These are phyloP conservation scores for Psittacara wagleri DNA, from an alignment of 2,113 vertebrate genomes.

Conservation along the genomic window DNA sequence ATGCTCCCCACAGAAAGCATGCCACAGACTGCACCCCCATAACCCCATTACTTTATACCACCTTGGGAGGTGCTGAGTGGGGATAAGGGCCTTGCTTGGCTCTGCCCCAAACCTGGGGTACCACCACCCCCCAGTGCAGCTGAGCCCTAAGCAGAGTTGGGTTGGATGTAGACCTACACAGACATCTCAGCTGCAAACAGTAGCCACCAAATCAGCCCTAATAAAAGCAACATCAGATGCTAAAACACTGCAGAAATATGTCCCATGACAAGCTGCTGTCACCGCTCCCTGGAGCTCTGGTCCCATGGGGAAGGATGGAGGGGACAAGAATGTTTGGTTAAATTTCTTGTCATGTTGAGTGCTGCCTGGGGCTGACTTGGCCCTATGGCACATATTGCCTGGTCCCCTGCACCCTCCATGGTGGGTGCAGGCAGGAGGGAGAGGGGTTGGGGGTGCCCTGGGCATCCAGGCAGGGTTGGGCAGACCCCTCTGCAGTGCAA, in stretches of 20 bases:
- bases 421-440: neutral
- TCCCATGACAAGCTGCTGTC: neutral
- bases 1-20: neutral
- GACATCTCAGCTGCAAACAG: neutral
- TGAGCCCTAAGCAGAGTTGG: neutral
- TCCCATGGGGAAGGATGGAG: neutral
- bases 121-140: neutral
- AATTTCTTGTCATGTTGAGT: neutral
- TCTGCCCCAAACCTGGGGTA: neutral
- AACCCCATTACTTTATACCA: neutral
- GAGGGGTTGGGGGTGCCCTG: neutral
- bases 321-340: neutral
- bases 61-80: neutral
- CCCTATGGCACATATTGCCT: fast-evolving
- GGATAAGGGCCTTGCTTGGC: neutral
- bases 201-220: neutral
- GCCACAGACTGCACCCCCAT: neutral
- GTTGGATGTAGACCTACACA: neutral
- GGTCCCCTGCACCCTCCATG: neutral
- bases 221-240: neutral
- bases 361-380: neutral
- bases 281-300: neutral
- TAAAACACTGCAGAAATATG: neutral
- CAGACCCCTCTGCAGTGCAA: neutral
- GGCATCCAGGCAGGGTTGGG: neutral